Evolutionary conservation across 2,797 vertebrate species (phyloP).

Genomic region (Podarcis siculus): DNA sequence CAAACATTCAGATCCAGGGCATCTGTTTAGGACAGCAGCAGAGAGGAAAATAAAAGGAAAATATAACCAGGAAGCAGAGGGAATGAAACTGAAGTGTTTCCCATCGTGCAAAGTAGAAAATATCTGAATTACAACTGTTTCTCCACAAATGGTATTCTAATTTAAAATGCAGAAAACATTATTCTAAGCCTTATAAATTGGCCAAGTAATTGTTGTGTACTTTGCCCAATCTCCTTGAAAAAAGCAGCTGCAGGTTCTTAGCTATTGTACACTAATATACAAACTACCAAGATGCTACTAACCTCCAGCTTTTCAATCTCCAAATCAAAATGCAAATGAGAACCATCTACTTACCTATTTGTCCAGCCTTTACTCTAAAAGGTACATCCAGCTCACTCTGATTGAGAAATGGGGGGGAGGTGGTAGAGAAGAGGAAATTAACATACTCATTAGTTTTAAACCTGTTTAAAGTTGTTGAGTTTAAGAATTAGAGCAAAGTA

Average conservation of each 20-base stretch:
- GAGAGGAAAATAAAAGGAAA: not conserved
- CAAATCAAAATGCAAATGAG: not conserved
- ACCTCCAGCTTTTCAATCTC: not conserved
- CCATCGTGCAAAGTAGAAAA: not conserved
- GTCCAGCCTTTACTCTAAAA: constrained; percentile 93
- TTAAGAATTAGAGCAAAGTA: not conserved
- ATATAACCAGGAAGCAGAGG: not conserved
- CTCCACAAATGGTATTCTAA: not conserved
- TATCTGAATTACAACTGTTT: not conserved
- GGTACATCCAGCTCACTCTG: constrained; percentile 94
- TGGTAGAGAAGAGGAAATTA: constrained; percentile 44
- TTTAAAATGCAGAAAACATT: not conserved
- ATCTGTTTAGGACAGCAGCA: not conserved
- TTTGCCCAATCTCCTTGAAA: not conserved
- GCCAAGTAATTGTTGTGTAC: not conserved
- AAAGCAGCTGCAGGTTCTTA: not conserved
- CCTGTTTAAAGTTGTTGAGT: not conserved
- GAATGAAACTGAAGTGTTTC: not conserved
- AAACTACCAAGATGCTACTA: not conserved
- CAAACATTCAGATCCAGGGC: not conserved
- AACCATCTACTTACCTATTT: constrained; percentile 87
- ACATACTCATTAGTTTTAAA: not conserved
- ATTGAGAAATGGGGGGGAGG: constrained; percentile 1
- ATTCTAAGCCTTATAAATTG: not conserved
- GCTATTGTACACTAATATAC: not conserved